Conservation (phyloP, 1,140 invertebrate species). For the Lordiphosa mommai region DNA sequence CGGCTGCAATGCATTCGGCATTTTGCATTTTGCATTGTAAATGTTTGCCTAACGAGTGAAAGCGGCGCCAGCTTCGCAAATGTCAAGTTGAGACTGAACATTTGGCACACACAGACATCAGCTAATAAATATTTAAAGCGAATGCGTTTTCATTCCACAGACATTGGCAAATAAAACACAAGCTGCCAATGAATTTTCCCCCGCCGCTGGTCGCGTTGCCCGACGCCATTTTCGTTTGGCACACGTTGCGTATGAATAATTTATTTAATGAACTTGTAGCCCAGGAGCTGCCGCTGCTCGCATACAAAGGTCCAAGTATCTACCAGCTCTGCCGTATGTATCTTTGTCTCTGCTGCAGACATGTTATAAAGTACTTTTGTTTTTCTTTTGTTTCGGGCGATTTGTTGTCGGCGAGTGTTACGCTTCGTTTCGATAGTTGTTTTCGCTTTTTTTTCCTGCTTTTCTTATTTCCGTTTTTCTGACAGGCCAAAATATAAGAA, state of each 20-base stretch:
- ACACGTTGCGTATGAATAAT: constrained; percentile 79
- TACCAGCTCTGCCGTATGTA: constrained; percentile 26
- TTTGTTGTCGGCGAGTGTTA: constrained; percentile 58
- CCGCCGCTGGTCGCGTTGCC: constrained; percentile 35
- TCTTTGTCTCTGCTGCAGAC: constrained; percentile 58
- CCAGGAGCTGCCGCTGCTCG: constrained; percentile 18
- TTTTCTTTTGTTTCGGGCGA: constrained; percentile 66
- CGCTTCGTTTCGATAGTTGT: constrained; percentile 57
- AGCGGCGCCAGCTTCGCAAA: constrained; percentile 28
- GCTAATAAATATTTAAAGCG: constrained; percentile 75
- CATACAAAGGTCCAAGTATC: background rate
- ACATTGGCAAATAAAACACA: constrained; percentile 68
- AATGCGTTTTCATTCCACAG: constrained; percentile 77
- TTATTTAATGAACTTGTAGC: constrained; percentile 79
- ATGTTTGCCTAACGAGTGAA: constrained; percentile 12
- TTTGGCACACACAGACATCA: constrained; percentile 70
- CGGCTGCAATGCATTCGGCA: constrained; percentile 7
- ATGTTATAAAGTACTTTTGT: constrained; percentile 62
- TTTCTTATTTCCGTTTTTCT: constrained; percentile 38
- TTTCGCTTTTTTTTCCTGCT: constrained; percentile 12
- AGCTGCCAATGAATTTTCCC: constrained; percentile 54
- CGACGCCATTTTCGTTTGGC: constrained; percentile 65
- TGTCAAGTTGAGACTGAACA: constrained; percentile 49
- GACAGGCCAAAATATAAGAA: constrained; percentile 56
- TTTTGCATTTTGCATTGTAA: constrained; percentile 44